A percentile compares a stretch with the other conserved stretches of the same genome.
Evolutionary conservation across 2,888 invertebrate species (phyloP).

Genomic region (Dryococelus australis): DNA sequence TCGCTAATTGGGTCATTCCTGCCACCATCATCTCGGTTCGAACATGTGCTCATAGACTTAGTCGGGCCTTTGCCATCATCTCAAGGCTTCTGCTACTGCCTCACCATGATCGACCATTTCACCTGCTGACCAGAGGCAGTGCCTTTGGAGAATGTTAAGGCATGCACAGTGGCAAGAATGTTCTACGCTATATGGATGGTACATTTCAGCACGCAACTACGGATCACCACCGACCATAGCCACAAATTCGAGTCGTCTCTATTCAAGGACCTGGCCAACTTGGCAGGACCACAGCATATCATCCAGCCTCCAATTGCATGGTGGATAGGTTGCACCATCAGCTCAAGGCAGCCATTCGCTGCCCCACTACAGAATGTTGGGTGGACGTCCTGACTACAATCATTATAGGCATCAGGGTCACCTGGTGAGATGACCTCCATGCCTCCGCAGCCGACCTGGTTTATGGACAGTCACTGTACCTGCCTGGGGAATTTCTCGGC

Average conservation of each 20-base stretch:
- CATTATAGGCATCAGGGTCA: too few relatives aligned
- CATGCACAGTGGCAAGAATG: slow-evolving; percentile 31
- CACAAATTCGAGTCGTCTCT: slow-evolving; percentile 54
- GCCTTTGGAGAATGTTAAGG: slow-evolving; percentile 55
- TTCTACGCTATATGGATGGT: slow-evolving; percentile 4
- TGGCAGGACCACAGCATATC: slow-evolving; percentile 21
- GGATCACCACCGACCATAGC: slow-evolving; percentile 54
- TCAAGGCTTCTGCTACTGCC: slow-evolving; percentile 43
- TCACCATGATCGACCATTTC: slow-evolving; percentile 49
- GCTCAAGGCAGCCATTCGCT: too few relatives aligned
- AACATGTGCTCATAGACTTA: slow-evolving; percentile 51
- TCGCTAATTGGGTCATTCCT: slow-evolving; percentile 45
- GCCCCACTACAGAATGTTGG: too few relatives aligned
- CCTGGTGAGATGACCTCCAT: too few relatives aligned
- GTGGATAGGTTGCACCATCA: too few relatives aligned
- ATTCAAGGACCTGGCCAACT: slow-evolving; percentile 42
- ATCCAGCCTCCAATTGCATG: too few relatives aligned
- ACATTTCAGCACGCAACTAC: slow-evolving; percentile 52
- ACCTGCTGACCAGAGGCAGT: slow-evolving; percentile 51
- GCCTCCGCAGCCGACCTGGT: too few relatives aligned
- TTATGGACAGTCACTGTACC: too few relatives aligned
- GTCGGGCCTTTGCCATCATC: slow-evolving; percentile 54
- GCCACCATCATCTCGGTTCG: slow-evolving; percentile 51
- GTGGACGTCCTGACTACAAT: too few relatives aligned
- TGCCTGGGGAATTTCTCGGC: too few relatives aligned